Base-by-base conservation (phyloP, 2,888 invertebrate species). In the Pachydiplax longipennis region DNA sequence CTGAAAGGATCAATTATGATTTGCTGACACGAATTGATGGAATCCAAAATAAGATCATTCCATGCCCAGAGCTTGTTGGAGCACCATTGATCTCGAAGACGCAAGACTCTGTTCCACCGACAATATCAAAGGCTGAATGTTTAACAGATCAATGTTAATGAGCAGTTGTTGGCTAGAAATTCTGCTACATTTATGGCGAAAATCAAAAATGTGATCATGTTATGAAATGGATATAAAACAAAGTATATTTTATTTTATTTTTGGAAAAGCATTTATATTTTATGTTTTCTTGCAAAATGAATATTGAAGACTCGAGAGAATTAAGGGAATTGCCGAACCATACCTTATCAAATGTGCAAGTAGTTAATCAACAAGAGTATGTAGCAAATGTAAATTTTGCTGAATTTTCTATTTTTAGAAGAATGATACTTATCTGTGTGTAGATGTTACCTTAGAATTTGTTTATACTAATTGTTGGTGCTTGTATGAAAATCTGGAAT, bases 1-100 rank as follows among this genome's bases (percentile, higher is more conserved):
- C 96, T 0, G 98, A 99, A 92, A 95, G 95, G 92, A 98, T 99
- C 92, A 98, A 98, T 93, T 99, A 98, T 93, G 99, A 99, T 94
- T 94, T 99, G 90, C 94, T 99, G 91, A 97, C 96, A 93, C 96
- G 96, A 90, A 96, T 97, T 83, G 95, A 97, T 93, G 95, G 95
- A 90, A 96, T 98, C 91, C 97, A 97, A 93, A 95, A 95, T 90
- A 97, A 97, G 61, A 94, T 95, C 91, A 94, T 96, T 91, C 94
- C 96, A 8, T 97, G 97, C 93, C 97, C 97, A 22, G 96, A 96
- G 92, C 95, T 98, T 90, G 95, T 98, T 91, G 98, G 98, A 31
- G 95, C 96, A 92, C 96, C 96, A 93, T 96, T 95, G 92, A 95
- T 96, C 92, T 96, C 97, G 92, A 98, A 97, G 95, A 98, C 98